Base-by-base conservation (phyloP, 2,113 vertebrate species). In the Phalacrocorax brasilianus region DNA sequence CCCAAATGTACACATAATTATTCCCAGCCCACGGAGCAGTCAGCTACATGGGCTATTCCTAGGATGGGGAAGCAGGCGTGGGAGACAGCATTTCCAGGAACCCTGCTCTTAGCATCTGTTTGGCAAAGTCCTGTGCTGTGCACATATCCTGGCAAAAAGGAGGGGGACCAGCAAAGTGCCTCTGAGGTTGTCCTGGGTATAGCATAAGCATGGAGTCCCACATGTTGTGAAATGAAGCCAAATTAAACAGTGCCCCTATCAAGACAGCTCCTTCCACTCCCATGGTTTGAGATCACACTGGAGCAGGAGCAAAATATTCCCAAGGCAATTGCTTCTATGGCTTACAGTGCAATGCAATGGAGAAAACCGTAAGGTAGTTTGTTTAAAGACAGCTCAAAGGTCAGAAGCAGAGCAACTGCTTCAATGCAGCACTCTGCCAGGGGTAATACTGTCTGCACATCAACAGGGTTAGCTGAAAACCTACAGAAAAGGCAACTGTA, bases 21-120 rank as follows among this genome's bases (percentile, higher is more conserved):
- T 62, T 93, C 80, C 91, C 91, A 97, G 94, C 86, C 93, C 56
- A 67, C 1, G 6, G 26, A 96, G 88, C 89, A 92, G 88, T 12
- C 85, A 85, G 84, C 42, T 65, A 86, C 16, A 33, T 77, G 83
- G 85, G 85, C 85, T 84, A 38, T 71, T 58, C 42, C 86, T 66
- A 77, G 81, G 88, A 45, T 23, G 9, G 89, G 81, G 86, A 88
- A 83, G 73, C 80, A 88, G 87, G 47, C 18, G 2, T 42, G 56
- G 85, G 79, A 93, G 85, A 84, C 5, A 14, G 47, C 1, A 9
- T 35, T 93, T 92, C 52, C 92, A 94, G 75, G 28, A 89, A 76
- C 24, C 15, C 58, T 26, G 3, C 50, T 32, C 67, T 80, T 8
- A 27, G 71, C 68, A 82, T 68, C 73, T 84, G 77, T 32, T 67